Evolutionary conservation across 2,113 vertebrate genomes (phyloP).

Genomic region (Leucopsar rothschildi): DNA sequence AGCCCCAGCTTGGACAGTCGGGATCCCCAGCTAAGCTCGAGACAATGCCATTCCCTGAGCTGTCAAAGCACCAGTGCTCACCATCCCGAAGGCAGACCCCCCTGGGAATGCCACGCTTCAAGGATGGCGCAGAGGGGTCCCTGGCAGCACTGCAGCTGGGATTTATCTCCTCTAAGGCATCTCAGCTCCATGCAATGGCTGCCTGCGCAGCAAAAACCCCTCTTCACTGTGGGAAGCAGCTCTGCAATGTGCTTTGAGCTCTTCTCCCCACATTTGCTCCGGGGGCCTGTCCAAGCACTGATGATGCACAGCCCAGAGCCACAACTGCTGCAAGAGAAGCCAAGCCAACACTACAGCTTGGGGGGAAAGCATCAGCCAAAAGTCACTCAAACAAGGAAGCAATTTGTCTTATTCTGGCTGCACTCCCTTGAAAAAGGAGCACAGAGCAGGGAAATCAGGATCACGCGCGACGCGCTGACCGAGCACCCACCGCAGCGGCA

Average conservation of each 20-base stretch:
- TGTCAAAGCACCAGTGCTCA: rapidly evolving
- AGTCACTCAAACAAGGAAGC: slow-evolving; percentile 57
- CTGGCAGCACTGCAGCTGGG: rapidly evolving
- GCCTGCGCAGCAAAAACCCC: neutral
- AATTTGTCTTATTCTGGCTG: slow-evolving; percentile 52
- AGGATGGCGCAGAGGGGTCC: rapidly evolving
- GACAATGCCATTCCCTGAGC: neutral
- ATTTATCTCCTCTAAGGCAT: neutral
- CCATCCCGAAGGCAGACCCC: neutral
- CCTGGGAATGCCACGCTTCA: rapidly evolving
- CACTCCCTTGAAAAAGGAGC: neutral
- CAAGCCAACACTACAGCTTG: neutral
- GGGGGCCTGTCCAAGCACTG: neutral
- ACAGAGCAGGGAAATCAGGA: neutral
- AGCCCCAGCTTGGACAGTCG: neutral
- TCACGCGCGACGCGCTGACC: rapidly evolving
- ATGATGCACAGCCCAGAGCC: neutral
- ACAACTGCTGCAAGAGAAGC: neutral
- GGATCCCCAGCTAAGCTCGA: neutral
- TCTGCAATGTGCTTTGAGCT: neutral
- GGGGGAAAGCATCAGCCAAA: slow-evolving; percentile 37
- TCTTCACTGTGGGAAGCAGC: neutral
- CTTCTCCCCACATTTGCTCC: neutral
- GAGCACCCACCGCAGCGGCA: neutral
- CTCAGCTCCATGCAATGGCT: neutral